phyloP scores from a whole-genome alignment of 2,113 vertebrate species.

The Danionella cerebrum region DNA sequence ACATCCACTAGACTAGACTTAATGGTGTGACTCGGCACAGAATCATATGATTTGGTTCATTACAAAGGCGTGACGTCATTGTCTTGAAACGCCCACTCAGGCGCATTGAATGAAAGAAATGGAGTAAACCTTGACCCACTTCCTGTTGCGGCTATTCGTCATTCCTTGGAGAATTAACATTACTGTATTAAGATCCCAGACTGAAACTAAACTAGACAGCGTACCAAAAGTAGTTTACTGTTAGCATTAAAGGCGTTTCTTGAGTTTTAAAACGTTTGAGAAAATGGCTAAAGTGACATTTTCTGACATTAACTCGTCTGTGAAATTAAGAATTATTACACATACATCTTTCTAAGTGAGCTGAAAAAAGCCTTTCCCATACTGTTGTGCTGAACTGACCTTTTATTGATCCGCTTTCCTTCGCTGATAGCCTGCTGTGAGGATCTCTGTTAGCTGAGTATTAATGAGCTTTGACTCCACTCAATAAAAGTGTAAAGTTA shows the following conservation, averaged over 20 bases:
- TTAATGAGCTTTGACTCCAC: background rate
- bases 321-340: background rate
- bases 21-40: background rate
- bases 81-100: background rate
- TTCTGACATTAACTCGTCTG: background rate
- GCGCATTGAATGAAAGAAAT: background rate
- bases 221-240: too few relatives aligned
- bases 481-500: conserved; percentile 4
- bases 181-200: background rate
- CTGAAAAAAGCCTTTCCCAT: too few relatives aligned
- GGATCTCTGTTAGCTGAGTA: background rate
- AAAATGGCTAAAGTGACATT: background rate
- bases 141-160: conserved; percentile 12
- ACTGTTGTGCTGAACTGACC: conserved; percentile 6
- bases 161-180: background rate
- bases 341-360: too few relatives aligned
- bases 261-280: background rate
- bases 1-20: background rate
- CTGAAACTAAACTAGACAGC: background rate
- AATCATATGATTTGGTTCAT: background rate
- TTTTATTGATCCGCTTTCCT: background rate
- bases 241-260: too few relatives aligned
- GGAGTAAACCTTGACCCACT: conserved; percentile 14
- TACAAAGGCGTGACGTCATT: background rate
- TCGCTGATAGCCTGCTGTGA: background rate